Conservation (phyloP, 2,113 vertebrate genomes). For the Trematocara marginatum region DNA sequence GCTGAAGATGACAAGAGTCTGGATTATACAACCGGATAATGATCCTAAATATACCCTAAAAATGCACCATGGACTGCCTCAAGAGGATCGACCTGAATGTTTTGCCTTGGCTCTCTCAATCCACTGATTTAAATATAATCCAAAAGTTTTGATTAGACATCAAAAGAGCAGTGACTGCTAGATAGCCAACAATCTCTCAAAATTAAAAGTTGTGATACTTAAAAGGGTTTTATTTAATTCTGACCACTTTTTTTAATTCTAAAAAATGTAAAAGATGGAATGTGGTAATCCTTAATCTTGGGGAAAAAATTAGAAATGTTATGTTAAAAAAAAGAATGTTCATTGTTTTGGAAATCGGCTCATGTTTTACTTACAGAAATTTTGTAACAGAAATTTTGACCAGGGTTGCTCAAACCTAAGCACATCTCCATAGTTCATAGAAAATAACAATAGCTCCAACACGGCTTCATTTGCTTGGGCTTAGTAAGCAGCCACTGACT, state of each 20-base stretch:
- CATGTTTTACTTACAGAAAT: background rate
- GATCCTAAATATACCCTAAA: background rate
- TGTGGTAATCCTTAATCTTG: background rate
- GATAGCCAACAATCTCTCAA: background rate
- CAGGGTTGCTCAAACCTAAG: background rate
- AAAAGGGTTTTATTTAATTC: background rate
- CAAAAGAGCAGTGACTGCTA: background rate
- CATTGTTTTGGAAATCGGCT: background rate
- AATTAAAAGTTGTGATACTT: background rate
- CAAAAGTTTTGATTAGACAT: background rate
- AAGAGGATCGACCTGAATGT: background rate
- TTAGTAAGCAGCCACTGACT: background rate
- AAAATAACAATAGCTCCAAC: background rate
- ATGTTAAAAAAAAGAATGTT: background rate
- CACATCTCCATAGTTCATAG: background rate
- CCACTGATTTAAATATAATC: background rate
- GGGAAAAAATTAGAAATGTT: background rate
- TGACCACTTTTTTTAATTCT: background rate
- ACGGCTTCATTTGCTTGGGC: background rate
- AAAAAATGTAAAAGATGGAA: background rate
- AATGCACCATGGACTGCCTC: background rate
- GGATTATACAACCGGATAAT: background rate
- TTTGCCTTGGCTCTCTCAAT: background rate
- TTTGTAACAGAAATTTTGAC: background rate
- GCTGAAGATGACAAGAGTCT: background rate